Evolutionary conservation across 2,888 invertebrate species (phyloP), one percentile per base, ranked within the genome.

Genomic region (Fragum fragum): DNA sequence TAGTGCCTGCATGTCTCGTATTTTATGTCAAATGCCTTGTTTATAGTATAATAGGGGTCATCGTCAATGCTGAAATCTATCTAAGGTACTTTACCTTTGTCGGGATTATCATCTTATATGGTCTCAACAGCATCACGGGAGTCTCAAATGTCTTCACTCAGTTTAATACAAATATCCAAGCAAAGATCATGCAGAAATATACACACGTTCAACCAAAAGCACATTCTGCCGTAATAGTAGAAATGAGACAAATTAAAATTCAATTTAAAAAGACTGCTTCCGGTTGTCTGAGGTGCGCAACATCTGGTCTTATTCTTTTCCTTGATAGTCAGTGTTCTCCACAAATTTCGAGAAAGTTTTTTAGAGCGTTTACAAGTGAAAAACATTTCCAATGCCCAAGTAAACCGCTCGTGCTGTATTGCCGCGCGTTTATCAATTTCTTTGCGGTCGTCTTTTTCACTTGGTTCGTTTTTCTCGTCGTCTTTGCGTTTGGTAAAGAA

Each of bases 401-500:
- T 7, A 29, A 21, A 21, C 32, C 77, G 18, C 69, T 80, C 55
- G 21, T 72, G 18, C 52, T 80, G 6, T 83, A 83, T 52, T 21
- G 77, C 0, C 71, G 72, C 7, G 83, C 80, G 1, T 36, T 80
- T 23, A 14, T 80, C 2, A 77, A 83, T 26, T 80, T 80, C n/a
- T 39, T 52, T 21, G 28, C 32, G 11, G 77, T 80, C 26, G 14
- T 75, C 2, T 1, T 77, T 21, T 83, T 83, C 59, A 47, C 80
- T 16, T 36, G 59, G 53, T 83, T 83, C 59, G 80, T 80, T 6
- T 77, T 80, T 42, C 29, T 83, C 16, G 76, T 83, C 11, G 70
- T 83, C 39, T 71, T 79, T 42, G 83, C 79, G 18, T 83, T 83
- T 52, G 83, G 83, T n/a, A 70, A 77, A 36, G 79, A 76, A 1